Percentiles rank a stretch among this genome's conserved stretches.
These are phyloP conservation scores for Glossophaga mutica DNA, from an alignment of 2,797 vertebrate species.

Conservation along the genomic window DNA sequence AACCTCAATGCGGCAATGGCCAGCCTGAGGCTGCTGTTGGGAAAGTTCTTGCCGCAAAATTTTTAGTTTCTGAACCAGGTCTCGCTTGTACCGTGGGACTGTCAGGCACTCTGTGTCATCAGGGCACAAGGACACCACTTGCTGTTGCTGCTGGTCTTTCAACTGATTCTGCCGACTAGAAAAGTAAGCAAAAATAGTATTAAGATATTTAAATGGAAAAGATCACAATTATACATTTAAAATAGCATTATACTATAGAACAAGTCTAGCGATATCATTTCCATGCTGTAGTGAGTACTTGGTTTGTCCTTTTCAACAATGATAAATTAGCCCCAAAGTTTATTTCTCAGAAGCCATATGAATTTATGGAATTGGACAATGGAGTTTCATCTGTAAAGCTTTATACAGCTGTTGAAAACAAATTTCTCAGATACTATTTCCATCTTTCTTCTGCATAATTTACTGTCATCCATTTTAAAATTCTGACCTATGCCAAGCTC, in stretches of 20 bases:
- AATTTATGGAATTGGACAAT: conserved; percentile 55
- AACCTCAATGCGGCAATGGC: conserved; percentile 98
- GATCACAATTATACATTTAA: neutral
- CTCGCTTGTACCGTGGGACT: conserved; percentile 95
- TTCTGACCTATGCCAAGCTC: conserved; percentile 59
- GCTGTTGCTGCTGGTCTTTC: conserved; percentile 90
- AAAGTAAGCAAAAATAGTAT: conserved; percentile 65
- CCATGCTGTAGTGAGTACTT: conserved; percentile 35
- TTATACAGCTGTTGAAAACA: conserved; percentile 61
- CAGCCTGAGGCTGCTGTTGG: conserved; percentile 97
- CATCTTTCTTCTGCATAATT: conserved; percentile 66
- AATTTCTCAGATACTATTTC: conserved; percentile 71
- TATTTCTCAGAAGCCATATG: conserved; percentile 54
- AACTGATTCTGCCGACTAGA: conserved; percentile 90
- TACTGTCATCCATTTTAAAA: conserved; percentile 71
- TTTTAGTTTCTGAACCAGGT: conserved; percentile 98
- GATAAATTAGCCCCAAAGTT: conserved; percentile 44
- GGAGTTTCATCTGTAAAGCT: conserved; percentile 58
- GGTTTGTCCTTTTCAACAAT: conserved; percentile 68
- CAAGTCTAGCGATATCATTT: neutral
- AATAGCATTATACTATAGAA: conserved; percentile 7
- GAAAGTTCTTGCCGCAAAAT: conserved; percentile 96
- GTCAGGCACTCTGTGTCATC: conserved; percentile 95
- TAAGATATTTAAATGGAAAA: neutral
- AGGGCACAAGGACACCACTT: conserved; percentile 88